Conservation (phyloP, 2,113 vertebrate genomes). For the Syngnathus scovelli region DNA sequence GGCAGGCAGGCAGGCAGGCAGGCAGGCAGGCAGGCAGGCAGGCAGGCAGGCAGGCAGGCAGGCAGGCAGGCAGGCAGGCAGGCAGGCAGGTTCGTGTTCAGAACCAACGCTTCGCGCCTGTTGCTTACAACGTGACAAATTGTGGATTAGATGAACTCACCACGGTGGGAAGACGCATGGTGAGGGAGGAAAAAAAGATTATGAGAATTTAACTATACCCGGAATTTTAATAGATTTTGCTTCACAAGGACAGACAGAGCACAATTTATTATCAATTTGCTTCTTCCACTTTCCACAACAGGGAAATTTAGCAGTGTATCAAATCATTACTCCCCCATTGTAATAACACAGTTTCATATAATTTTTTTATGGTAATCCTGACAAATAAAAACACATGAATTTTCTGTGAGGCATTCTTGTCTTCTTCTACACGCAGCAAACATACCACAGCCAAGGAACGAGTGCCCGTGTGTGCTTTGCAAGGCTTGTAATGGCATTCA, state of each 20-base stretch:
- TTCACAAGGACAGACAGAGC: not conserved
- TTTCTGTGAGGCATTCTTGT: not conserved
- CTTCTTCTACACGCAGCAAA: not conserved
- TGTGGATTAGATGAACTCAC: conserved; percentile 32
- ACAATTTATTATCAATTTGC: not conserved
- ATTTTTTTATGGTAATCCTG: not conserved
- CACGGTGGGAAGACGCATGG: conserved; percentile 3
- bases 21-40: conserved; percentile 30
- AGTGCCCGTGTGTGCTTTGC: conserved; percentile 19
- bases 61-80: conserved; percentile 55
- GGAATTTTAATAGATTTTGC: not conserved
- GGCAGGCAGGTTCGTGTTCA: conserved; percentile 31
- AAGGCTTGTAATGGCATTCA: conserved; percentile 38
- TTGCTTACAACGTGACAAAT: conserved; percentile 51
- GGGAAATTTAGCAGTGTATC: not conserved
- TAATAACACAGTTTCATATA: not conserved
- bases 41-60: conserved; percentile 52
- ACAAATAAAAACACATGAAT: not conserved
- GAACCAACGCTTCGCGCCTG: conserved; percentile 33
- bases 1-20: conserved; percentile 42
- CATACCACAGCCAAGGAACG: conserved; percentile 23
- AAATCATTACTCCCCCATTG: not conserved
- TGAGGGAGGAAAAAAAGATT: not conserved
- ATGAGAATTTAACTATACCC: not conserved
- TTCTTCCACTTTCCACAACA: not conserved